Evolutionary conservation across 2,888 invertebrate species (phyloP).

Genomic region (Petrophora chlorosata): DNA sequence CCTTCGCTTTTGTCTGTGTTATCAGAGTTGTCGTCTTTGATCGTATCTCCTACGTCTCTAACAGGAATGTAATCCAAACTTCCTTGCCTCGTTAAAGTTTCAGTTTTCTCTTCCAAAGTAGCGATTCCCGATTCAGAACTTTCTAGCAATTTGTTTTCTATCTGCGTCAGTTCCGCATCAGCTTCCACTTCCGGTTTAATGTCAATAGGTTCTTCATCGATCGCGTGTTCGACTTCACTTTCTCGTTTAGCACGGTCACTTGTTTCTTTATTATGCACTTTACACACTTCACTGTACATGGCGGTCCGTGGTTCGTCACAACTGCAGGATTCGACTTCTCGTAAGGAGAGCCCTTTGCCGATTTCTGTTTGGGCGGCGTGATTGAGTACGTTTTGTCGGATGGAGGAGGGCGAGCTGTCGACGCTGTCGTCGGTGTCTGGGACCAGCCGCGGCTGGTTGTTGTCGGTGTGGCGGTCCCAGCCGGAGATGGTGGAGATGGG

Average conservation of each 20-base stretch:
- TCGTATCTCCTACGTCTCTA: conserved; percentile 72
- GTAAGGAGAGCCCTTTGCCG: conserved; percentile 69
- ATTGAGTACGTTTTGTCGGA: conserved; percentile 58
- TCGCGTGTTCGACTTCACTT: conserved; percentile 59
- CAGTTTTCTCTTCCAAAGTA: conserved; percentile 62
- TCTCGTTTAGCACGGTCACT: conserved; percentile 69
- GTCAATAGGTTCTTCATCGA: conserved; percentile 51
- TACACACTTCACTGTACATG: conserved; percentile 86
- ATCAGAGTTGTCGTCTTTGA: conserved; percentile 76
- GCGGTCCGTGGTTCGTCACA: conserved; percentile 67
- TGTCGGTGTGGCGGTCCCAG: conserved; percentile 88
- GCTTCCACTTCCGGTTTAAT: conserved; percentile 40
- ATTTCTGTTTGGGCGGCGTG: conserved; percentile 79
- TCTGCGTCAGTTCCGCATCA: conserved; percentile 56
- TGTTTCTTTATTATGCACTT: conserved; percentile 68
- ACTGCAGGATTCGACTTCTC: conserved; percentile 73
- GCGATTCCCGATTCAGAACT: conserved; percentile 73
- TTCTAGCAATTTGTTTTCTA: conserved; percentile 63
- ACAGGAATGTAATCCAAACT: conserved; percentile 80
- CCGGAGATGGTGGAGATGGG: conserved; percentile 98
- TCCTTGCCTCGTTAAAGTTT: conserved; percentile 69
- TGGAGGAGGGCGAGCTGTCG: conserved; percentile 48
- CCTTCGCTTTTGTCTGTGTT: conserved; percentile 79
- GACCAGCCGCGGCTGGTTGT: conserved; percentile 34
- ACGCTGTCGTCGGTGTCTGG: conserved; percentile 51